Evolutionary conservation across 2,888 invertebrate species (phyloP), one percentile per base, ranked within the genome.

Genomic region (Meteorus cinctellus): DNA sequence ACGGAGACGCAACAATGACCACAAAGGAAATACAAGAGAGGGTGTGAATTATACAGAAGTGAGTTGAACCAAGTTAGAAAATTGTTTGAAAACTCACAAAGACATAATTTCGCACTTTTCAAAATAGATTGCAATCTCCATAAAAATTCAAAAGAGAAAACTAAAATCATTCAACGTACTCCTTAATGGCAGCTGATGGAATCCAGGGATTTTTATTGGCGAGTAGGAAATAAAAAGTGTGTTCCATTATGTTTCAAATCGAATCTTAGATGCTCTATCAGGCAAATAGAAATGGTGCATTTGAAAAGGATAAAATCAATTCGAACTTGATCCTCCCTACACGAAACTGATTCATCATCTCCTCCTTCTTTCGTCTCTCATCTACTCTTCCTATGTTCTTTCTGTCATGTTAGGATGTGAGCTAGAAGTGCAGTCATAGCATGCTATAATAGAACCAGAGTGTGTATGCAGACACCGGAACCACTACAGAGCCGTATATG

Each of bases 281-380:
- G 75, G 75, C 65, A 71, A 75, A 41, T 75, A 73, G 76, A 75
- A 77, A 59, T 62, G 68, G 51, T 74, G 69, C 19, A 74, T 69
- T 69, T 69, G 19, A 34, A 34, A 51, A 51, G 31, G 31, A 69
- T 34, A 34, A 48, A 69, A 55, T 69, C 59, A 55, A 55, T 69
- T 69, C 48, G 55, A 34, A 69, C 27, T 51, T 68, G 16, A n/a
- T 69, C 48, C 34, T 34, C 69, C 55, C 27, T 29, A 34, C 55
- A 51, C 24, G 60, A 60, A 66, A 67, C 66, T 27, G 27, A 66
- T 68, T 68, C 31, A 6, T 41, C 48, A 62, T 29, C 29, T 29
- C 62, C 31, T 1, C 48, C 65, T 69, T 36, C 65, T 27, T 36
- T 70, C 41, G 55, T 70, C 36, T 51, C 41, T 65, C 67, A 24